Base-by-base conservation (phyloP, 2,113 vertebrate species). In the Indicator maculatus region DNA sequence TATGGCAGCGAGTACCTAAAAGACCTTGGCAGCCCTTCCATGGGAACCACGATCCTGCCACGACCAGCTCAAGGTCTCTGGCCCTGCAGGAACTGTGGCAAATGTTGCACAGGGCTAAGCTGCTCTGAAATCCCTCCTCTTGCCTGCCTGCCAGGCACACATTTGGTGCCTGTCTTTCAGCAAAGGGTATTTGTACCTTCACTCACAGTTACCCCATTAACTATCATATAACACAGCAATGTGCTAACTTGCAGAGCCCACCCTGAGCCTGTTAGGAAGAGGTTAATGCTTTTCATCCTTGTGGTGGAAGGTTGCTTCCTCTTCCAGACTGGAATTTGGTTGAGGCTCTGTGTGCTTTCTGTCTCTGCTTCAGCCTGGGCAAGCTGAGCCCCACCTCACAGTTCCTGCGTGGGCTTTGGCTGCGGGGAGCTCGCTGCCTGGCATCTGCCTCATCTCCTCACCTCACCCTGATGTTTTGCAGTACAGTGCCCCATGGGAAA, bases 401-500 rank as follows among this genome's bases (percentile, higher is more conserved):
- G 39, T 65, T 71, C 26, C 45, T 4, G 26, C 1, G 4, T 13
- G 53, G 53, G 38, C 58, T 89, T 24, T 5, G 15, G 63, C 81
- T 16, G 36, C 4, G 3, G 23, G 53, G 23, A 88, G 38, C 21
- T 26, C 4, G 1, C 47, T 47, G 69, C 53, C 27, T 33, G 39
- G 52, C 67, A 17, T 17, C 69, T 56, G 27, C 31, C 45, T 76
- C 65, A 56, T 77, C 71, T 12, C 9, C 5, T 39, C 36, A 36
- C 60, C 27, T 39, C 36, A 36, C 60, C 27, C 24, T 14, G 5
- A 23, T 13, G 24, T 14, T 56, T 13, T 38, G 36, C 53, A 17
- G 47, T 3, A 24, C 45, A 33, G 17, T 1, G 1, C 3, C 16
- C 71, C 39, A 12, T 0, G 0, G 6, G 44, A n/a, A 50, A 1